Evolutionary conservation across 2,113 vertebrate species (phyloP), one percentile per base, ranked within the genome.

Genomic region (Sceloporus tristichus): DNA sequence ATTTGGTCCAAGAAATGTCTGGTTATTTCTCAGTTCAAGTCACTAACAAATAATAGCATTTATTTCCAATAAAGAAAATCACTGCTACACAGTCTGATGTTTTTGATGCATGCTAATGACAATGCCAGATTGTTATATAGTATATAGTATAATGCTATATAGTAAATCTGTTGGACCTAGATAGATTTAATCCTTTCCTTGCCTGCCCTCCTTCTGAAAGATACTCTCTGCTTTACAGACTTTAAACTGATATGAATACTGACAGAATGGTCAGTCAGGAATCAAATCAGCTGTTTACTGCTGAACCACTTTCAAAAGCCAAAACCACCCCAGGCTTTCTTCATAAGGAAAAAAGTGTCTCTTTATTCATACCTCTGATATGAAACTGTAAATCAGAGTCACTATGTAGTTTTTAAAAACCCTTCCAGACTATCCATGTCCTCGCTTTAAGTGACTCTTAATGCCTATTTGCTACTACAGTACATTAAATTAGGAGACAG

Each of bases 401-500:
- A 62, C 16, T 62, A 62, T 62, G 5, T 10, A 4, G 16, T 62
- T 62, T 62, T 62, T 70, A 68, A 65, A 87, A 90, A 86, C n/a
- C 25, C 79, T 59, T 19, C 80, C 68, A 34, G 53, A 91, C 56
- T 68, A 90, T 42, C 84, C 21, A 76, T 2, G 68, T n/a, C 85
- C 48, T 87, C 82, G 93, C 88, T 87, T 91, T 82, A 92, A 94
- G 85, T 85, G 92, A 92, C 89, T 92, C 87, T 92, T 91, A 92
- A 93, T 79, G 93, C 91, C 82, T 92, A 91, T 94, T 87, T 93
- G 91, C 88, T 94, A 85, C 84, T 90, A 91, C 87, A 91, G 76
- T 73, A 90, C 85, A 87, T 84, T 87, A 92, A 88, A 85, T 83
- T 29, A 93, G 78, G 82, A 93, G 85, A 86, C 92, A 87, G 83